Evolutionary conservation across 2,888 invertebrate species (phyloP).

Genomic region (Limulus polyphemus): DNA sequence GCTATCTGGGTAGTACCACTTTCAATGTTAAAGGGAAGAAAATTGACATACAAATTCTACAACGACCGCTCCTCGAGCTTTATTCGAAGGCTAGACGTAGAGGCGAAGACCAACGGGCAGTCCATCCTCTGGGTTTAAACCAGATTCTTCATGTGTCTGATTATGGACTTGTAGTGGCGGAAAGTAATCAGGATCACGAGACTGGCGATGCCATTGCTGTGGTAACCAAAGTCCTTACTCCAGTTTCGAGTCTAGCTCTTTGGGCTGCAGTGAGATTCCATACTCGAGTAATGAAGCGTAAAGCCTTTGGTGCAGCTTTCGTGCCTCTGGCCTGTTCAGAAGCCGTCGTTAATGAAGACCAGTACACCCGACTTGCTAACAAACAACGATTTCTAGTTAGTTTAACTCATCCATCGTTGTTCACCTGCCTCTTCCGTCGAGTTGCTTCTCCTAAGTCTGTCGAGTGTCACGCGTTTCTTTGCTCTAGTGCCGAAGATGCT

Average conservation of each 20-base stretch:
- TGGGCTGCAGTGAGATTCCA: conserved; percentile 26
- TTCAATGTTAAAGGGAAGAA: conserved; percentile 13
- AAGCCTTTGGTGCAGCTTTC: conserved; percentile 23
- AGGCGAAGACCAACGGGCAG: conserved; percentile 28
- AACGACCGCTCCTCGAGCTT: conserved; percentile 22
- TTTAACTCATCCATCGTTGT: conserved; percentile 24
- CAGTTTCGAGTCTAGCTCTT: conserved; percentile 23
- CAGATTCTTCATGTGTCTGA: conserved; percentile 23
- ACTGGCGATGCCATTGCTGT: conserved; percentile 10
- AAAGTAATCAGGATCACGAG: conserved; percentile 11
- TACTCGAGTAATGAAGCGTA: conserved; percentile 15
- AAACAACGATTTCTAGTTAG: conserved; percentile 24
- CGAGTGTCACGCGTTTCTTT: conserved; percentile 26
- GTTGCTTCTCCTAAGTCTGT: conserved; percentile 19
- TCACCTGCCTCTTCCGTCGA: conserved; percentile 23
- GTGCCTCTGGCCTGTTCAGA: conserved; percentile 25
- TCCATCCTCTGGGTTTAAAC: conserved; percentile 24
- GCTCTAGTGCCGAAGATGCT: conserved; percentile 24
- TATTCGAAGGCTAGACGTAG: conserved; percentile 19
- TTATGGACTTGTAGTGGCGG: conserved; percentile 25
- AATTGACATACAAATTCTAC: conserved; percentile 20
- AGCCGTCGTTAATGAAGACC: conserved; percentile 21
- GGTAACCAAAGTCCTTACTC: conserved; percentile 26
- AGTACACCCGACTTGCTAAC: conserved; percentile 16
- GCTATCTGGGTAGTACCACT: conserved; percentile 21